phyloP scores from a whole-genome alignment of 2,797 vertebrate species.

The Falco biarmicus region DNA sequence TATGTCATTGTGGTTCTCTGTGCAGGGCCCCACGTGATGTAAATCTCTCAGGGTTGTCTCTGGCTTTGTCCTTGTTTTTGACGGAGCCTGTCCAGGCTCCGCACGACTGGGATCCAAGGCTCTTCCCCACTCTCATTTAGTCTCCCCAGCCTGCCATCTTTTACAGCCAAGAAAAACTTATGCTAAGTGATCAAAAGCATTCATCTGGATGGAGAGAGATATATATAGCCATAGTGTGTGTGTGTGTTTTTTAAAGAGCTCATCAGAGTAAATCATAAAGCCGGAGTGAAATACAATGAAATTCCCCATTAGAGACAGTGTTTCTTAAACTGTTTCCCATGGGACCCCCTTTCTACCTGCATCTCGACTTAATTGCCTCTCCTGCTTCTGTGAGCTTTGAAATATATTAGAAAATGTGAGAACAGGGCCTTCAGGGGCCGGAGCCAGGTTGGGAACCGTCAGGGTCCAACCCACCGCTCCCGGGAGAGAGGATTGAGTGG shows the following conservation, averaged over 20 bases:
- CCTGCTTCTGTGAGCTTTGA: background rate
- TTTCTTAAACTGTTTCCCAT: slow-evolving; percentile 25
- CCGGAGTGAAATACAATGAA: slow-evolving; percentile 4
- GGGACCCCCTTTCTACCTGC: background rate
- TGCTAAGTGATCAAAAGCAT: slow-evolving; percentile 58
- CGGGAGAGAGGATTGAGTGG: background rate
- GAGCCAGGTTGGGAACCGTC: background rate
- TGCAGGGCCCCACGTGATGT: background rate
- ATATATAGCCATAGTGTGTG: background rate
- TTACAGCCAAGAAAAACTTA: slow-evolving; percentile 62
- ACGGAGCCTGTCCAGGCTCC: background rate
- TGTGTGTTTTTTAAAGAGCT: background rate
- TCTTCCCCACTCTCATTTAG: slow-evolving; percentile 16
- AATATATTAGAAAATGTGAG: background rate
- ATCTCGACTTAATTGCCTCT: background rate
- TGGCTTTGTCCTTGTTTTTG: slow-evolving; percentile 31
- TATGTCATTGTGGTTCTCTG: background rate
- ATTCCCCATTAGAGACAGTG: slow-evolving; percentile 17
- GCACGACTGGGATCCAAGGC: background rate
- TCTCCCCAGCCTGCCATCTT: slow-evolving; percentile 44
- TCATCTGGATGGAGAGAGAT: slow-evolving; percentile 39
- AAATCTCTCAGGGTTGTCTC: background rate
- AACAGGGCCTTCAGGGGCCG: background rate
- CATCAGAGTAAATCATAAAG: slow-evolving; percentile 42
- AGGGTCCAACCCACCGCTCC: background rate